Base-by-base conservation (phyloP, 2,113 vertebrate genomes). In the Athene noctua region DNA sequence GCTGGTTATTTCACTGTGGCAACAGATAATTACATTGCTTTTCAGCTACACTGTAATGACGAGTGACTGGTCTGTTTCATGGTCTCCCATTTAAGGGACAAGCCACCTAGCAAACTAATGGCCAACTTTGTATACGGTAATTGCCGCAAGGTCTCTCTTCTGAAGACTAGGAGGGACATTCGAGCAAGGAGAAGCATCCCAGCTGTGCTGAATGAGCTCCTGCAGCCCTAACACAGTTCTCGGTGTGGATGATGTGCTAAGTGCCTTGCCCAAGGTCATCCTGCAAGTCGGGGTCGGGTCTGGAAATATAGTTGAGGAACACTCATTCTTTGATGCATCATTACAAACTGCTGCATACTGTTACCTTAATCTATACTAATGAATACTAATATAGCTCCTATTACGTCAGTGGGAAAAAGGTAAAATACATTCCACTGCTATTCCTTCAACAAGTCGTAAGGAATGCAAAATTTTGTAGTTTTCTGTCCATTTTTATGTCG, bases 41-140 rank as follows among this genome's bases (percentile, higher is more conserved):
- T 79, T 79, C 22, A 54, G 18, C n/a, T 40, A 0, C 46, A 30
- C 16, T 0, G 0, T 22, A 23, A 27, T 52, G 26, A 44, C 2
- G 17, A 75, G 26, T 30, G 22, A 14, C 36, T 70, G 34, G 11
- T 67, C 32, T 26, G 21, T 58, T 74, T 94, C 20, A 19, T 18
- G 4, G 29, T 57, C 26, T 47, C 9, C 14, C n/a, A 22, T 27
- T 54, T 51, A 71, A 62, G 15, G 11, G 16, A 62, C 27, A 73
- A 66, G 77, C 32, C 15, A 47, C 34, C 26, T 19, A 27, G 17
- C n/a, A 62, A 81, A 85, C 13, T 1, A 0, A 5, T 23, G 12
- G 21, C 30, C 26, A 40, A 12, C 23, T 54, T 46, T 51, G 22
- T 65, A 25, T 38, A 7, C 32, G 44, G 5, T 15, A 22, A 29